These are phyloP conservation scores for Rhadinocentrus ornatus DNA, from an alignment of 2,797 vertebrate genomes.

Conservation along the genomic window DNA sequence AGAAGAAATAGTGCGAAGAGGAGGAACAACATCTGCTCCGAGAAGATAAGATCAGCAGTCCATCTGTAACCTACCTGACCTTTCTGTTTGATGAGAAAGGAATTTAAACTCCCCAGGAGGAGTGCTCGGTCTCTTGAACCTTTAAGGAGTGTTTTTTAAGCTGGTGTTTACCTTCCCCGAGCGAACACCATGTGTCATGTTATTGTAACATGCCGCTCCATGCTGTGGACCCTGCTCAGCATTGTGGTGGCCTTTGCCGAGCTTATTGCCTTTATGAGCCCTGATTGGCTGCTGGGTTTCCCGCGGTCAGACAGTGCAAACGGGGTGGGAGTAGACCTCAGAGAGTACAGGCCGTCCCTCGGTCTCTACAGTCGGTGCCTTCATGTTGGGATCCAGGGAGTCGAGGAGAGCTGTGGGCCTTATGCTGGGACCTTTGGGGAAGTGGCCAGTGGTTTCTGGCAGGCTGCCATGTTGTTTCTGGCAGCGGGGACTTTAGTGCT, in stretches of 20 bases:
- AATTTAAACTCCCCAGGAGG: slow-evolving; percentile 36
- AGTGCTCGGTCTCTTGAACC: slow-evolving; percentile 5
- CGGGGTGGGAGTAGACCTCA: slow-evolving; percentile 29
- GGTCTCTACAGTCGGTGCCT: slow-evolving; percentile 95
- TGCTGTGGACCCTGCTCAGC: slow-evolving; percentile 98
- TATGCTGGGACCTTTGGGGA: slow-evolving; percentile 91
- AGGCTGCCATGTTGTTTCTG: slow-evolving; percentile 94
- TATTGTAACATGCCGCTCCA: slow-evolving; percentile 97
- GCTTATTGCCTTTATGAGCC: slow-evolving; percentile 96
- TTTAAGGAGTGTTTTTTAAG: slow-evolving; percentile 15
- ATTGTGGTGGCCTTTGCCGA: slow-evolving; percentile 95
- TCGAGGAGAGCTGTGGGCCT: slow-evolving; percentile 90
- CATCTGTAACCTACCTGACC: slow-evolving; percentile 52
- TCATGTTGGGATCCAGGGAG: slow-evolving; percentile 67
- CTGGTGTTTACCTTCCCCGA: neutral
- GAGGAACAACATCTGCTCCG: slow-evolving; percentile 48
- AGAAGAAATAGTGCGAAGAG: slow-evolving; percentile 28
- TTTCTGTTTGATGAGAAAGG: slow-evolving; percentile 48
- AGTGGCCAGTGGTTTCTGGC: slow-evolving; percentile 98
- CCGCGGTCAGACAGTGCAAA: slow-evolving; percentile 75
- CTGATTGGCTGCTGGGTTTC: slow-evolving; percentile 91
- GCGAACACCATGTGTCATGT: slow-evolving; percentile 93
- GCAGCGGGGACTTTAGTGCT: slow-evolving; percentile 92
- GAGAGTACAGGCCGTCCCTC: slow-evolving; percentile 87
- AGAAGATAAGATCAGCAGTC: slow-evolving; percentile 60